phyloP scores from a whole-genome alignment of 2,797 vertebrate species.

The Holocentrus rufus region DNA sequence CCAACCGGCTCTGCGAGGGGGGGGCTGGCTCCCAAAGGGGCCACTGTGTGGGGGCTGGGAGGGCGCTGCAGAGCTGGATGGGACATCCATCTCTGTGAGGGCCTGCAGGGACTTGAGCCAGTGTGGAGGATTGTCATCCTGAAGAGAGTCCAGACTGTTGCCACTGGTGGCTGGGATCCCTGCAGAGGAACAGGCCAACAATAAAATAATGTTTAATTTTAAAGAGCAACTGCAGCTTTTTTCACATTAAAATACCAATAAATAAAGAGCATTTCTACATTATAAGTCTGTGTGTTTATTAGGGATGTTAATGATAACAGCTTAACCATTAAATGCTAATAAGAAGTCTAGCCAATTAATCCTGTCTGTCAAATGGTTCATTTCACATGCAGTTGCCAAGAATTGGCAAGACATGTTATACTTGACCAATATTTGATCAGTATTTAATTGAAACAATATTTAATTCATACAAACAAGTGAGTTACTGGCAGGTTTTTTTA shows the following conservation, averaged over 20 bases:
- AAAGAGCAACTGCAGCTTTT: not conserved
- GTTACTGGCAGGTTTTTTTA: too few relatives aligned
- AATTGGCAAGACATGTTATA: too few relatives aligned
- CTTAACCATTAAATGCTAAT: too few relatives aligned
- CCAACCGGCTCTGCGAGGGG: constrained; percentile 92
- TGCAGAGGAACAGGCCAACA: constrained; percentile 44
- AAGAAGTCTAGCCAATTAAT: too few relatives aligned
- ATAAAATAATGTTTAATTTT: not conserved
- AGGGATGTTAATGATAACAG: too few relatives aligned
- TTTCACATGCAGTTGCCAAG: too few relatives aligned
- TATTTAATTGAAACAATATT: too few relatives aligned
- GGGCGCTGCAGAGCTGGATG: constrained; percentile 81
- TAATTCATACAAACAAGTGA: too few relatives aligned
- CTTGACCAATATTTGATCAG: too few relatives aligned
- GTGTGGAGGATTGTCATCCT: constrained; percentile 95
- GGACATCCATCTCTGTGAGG: constrained; percentile 93
- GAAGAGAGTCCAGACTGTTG: constrained; percentile 92
- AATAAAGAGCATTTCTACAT: too few relatives aligned
- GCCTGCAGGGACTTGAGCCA: constrained; percentile 95
- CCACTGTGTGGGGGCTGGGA: constrained; percentile 80
- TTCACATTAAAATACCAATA: not conserved
- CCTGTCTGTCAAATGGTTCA: too few relatives aligned
- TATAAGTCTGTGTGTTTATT: too few relatives aligned
- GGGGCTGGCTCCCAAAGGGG: constrained; percentile 85
- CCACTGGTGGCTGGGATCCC: constrained; percentile 89